phyloP scores from a whole-genome alignment of 2,888 invertebrate species.

The Chrysolina americana region DNA sequence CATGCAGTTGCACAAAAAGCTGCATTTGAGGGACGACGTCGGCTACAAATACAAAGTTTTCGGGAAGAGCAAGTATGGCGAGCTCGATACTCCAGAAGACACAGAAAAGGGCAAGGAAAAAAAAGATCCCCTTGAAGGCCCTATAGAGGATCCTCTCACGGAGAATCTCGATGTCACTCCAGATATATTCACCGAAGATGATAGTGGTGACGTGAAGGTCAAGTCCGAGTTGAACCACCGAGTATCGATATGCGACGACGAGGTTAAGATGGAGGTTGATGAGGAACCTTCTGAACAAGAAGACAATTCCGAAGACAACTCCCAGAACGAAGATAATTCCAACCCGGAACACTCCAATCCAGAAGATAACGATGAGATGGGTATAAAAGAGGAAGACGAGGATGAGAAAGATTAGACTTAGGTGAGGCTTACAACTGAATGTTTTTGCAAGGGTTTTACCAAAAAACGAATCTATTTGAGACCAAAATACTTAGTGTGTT shows the following conservation, averaged over 20 bases:
- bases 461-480: neutral
- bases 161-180: slow-evolving; percentile 47
- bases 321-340: slow-evolving; percentile 35
- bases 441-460: slow-evolving; percentile 13
- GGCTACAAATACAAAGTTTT: slow-evolving; percentile 65
- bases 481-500: neutral
- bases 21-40: slow-evolving; percentile 63
- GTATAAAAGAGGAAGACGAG: neutral
- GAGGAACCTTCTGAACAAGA: slow-evolving; percentile 42
- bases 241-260: neutral
- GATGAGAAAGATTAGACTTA: slow-evolving; percentile 19
- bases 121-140: neutral
- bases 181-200: slow-evolving; percentile 44
- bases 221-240: slow-evolving; percentile 26
- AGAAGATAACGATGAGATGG: slow-evolving; percentile 36
- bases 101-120: slow-evolving; percentile 42
- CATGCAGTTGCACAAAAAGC: slow-evolving; percentile 65
- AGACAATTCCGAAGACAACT: slow-evolving; percentile 38
- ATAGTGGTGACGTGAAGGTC: slow-evolving; percentile 32
- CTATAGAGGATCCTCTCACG: slow-evolving; percentile 23
- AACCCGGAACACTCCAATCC: slow-evolving; percentile 25
- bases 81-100: slow-evolving; percentile 32
- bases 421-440: slow-evolving; percentile 33
- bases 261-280: slow-evolving; percentile 43
- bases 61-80: slow-evolving; percentile 60